A percentile compares a stretch with the other conserved stretches of the same genome.
These are phyloP conservation scores for Amblyjoppa proteus DNA, from an alignment of 2,888 invertebrate genomes.

Conservation along the genomic window DNA sequence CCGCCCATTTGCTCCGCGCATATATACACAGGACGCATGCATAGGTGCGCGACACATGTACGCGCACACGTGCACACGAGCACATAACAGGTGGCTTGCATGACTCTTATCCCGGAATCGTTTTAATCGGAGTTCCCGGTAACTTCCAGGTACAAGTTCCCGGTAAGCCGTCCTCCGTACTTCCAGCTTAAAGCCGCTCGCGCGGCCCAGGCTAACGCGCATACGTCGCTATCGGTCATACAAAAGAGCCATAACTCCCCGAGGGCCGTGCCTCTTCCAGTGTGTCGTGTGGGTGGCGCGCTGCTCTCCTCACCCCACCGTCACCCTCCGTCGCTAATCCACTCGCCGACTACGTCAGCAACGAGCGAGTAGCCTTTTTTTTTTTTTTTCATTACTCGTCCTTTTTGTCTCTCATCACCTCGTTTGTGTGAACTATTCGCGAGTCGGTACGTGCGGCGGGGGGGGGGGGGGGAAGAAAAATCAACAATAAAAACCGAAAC, in stretches of 20 bases:
- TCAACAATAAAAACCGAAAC: background rate
- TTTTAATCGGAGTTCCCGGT: slow-evolving; percentile 74
- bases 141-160: slow-evolving; percentile 71
- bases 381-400: background rate
- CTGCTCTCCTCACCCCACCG: background rate
- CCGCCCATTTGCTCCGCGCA: slow-evolving; percentile 56
- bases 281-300: slow-evolving; percentile 33
- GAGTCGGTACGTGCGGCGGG: background rate
- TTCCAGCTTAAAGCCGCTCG: slow-evolving; percentile 20
- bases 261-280: slow-evolving; percentile 56
- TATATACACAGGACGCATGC: slow-evolving; percentile 19
- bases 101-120: slow-evolving; percentile 70
- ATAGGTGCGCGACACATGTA: background rate
- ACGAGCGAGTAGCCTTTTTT: background rate
- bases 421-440: slow-evolving; percentile 1
- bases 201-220: slow-evolving; percentile 23
- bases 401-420: slow-evolving; percentile 1
- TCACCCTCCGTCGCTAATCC: background rate
- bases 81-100: slow-evolving; percentile 38
- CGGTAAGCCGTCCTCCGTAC: slow-evolving; percentile 52
- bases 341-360: slow-evolving; percentile 41
- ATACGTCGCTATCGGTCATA: slow-evolving; percentile 60
- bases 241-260: slow-evolving; percentile 61
- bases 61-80: slow-evolving; percentile 8
- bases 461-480: background rate